Percentiles rank a stretch among this genome's conserved stretches.
Conservation (phyloP, 2,113 vertebrate species). For the Euleptes europaea region DNA sequence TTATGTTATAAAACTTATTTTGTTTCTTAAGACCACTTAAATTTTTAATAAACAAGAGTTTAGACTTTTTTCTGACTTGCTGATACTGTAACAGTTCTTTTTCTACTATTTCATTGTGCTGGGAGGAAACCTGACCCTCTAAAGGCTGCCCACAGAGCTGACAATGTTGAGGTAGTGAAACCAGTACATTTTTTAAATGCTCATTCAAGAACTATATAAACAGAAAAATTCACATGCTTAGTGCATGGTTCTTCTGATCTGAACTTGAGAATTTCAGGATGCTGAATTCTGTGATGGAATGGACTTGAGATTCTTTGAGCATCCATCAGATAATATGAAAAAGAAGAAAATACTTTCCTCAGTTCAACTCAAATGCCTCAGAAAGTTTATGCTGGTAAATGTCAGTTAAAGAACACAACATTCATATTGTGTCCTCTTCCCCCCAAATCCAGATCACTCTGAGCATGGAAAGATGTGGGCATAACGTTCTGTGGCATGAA, state of each 20-base stretch:
- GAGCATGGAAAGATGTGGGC: constrained; percentile 29
- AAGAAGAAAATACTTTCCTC: neutral
- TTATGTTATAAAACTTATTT: neutral
- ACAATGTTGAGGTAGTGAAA: neutral
- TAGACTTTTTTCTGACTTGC: neutral
- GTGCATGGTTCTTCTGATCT: neutral
- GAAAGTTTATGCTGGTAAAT: neutral
- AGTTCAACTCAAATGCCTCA: neutral
- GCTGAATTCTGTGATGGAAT: neutral
- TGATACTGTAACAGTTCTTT: neutral
- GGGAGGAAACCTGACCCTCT: neutral
- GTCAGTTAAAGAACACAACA: neutral
- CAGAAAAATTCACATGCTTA: neutral
- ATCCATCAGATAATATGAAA: neutral
- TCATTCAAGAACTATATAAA: neutral
- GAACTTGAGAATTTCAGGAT: neutral
- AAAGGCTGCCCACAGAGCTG: neutral
- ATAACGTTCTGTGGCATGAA: constrained; percentile 22
- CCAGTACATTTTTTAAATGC: neutral
- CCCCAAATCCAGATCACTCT: constrained; percentile 9
- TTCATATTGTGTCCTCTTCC: constrained; percentile 9
- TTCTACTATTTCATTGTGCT: neutral
- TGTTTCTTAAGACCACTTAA: neutral
- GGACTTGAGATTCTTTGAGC: neutral
- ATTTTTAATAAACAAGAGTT: neutral